A percentile compares a stretch with the other conserved stretches of the same genome.
Evolutionary conservation across 2,888 invertebrate species (phyloP).

Genomic region (Thera britannica): DNA sequence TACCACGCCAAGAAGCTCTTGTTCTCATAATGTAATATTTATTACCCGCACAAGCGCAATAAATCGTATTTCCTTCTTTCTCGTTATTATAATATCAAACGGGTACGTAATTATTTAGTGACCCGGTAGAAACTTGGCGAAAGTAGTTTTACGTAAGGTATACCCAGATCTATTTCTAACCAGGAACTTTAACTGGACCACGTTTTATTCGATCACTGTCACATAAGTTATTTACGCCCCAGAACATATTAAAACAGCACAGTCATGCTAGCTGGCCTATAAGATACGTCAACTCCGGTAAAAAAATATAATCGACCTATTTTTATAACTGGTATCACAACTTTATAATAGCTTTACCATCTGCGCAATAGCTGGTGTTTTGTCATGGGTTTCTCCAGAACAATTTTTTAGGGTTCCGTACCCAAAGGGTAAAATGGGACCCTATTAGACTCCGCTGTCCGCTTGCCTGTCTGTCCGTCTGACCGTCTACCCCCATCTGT

Average conservation of each 20-base stretch:
- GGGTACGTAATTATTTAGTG: conserved; percentile 40
- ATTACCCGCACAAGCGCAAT: conserved; percentile 13
- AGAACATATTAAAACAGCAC: neutral
- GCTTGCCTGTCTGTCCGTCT: too few relatives aligned
- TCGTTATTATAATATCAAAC: conserved; percentile 22
- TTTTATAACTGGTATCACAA: too few relatives aligned
- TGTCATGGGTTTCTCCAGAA: too few relatives aligned
- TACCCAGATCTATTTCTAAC: conserved; percentile 43
- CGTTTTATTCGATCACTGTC: neutral
- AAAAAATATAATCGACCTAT: neutral
- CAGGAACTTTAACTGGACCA: conserved; percentile 42
- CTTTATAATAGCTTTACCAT: too few relatives aligned
- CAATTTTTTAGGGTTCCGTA: too few relatives aligned
- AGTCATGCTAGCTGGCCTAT: neutral
- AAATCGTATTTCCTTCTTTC: conserved; percentile 17
- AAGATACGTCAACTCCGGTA: neutral
- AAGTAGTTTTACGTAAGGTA: conserved; percentile 60
- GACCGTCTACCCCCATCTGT: too few relatives aligned
- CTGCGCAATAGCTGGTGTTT: too few relatives aligned
- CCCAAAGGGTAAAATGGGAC: too few relatives aligned
- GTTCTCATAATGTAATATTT: neutral
- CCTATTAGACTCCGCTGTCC: too few relatives aligned
- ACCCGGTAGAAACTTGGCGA: conserved; percentile 60
- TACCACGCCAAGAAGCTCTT: too few relatives aligned
- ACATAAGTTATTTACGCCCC: neutral